Evolutionary conservation across 2,113 vertebrate species (phyloP).

Genomic region (Macquaria ambigua): DNA sequence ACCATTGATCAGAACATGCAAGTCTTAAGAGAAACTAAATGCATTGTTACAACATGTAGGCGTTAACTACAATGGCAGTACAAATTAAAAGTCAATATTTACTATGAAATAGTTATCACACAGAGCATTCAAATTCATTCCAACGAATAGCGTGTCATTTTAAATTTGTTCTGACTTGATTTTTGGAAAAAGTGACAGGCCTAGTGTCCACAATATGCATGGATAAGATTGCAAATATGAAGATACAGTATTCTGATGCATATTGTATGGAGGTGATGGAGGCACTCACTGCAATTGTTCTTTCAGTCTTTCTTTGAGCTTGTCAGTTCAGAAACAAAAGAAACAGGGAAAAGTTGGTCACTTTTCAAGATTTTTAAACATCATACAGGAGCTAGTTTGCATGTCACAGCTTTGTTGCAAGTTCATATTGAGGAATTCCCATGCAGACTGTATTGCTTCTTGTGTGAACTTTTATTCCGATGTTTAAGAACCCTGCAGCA

Average conservation of each 20-base stretch:
- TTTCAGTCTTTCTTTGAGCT: background rate
- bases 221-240: background rate
- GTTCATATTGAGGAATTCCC: background rate
- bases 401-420: background rate
- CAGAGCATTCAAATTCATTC: too few relatives aligned
- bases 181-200: too few relatives aligned
- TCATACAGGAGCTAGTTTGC: background rate
- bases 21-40: background rate
- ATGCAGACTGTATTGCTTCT: background rate
- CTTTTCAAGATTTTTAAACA: background rate
- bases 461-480: background rate
- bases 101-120: background rate
- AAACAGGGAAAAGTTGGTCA: background rate
- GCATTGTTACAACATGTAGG: background rate
- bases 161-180: too few relatives aligned
- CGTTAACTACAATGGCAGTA: too few relatives aligned
- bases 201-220: background rate
- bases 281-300: conserved; percentile 7
- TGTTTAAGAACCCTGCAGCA: background rate
- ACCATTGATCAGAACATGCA: background rate
- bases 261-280: background rate
- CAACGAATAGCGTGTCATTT: too few relatives aligned
- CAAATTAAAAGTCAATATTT: background rate
- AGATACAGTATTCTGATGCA: background rate
- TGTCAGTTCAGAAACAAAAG: background rate